Conservation (phyloP, 2,113 vertebrate genomes). For the Xenus cinereus region DNA sequence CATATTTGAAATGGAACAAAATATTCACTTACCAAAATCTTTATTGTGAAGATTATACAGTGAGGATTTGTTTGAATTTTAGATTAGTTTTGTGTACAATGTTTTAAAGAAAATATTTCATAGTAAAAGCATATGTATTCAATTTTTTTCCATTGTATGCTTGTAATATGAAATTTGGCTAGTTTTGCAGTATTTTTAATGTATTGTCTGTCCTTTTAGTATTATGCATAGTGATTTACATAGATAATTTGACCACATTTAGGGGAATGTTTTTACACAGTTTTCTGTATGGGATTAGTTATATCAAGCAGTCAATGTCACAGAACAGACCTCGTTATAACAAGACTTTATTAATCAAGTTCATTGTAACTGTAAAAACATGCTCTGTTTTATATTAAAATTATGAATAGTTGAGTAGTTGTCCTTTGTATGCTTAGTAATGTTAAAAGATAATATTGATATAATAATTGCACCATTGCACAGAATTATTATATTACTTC, state of each 20-base stretch:
- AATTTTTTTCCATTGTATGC: background rate
- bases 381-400: background rate
- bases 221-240: background rate
- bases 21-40: background rate
- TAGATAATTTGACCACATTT: background rate
- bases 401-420: background rate
- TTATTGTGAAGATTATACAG: background rate
- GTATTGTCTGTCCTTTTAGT: background rate
- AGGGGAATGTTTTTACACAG: background rate
- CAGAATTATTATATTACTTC: background rate
- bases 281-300: background rate
- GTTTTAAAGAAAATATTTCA: background rate
- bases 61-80: background rate
- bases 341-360: background rate
- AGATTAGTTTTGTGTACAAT: background rate
- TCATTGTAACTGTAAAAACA: background rate
- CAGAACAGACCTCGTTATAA: background rate
- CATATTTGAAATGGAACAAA: background rate
- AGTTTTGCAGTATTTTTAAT: background rate
- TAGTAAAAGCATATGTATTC: background rate
- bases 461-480: background rate
- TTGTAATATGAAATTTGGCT: background rate
- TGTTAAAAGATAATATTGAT: background rate
- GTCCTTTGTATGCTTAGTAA: background rate
- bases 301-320: background rate